A percentile compares a stretch with the other conserved stretches of the same genome.
Conservation (phyloP, 2,797 vertebrate genomes). For the Eulemur rubriventer region DNA sequence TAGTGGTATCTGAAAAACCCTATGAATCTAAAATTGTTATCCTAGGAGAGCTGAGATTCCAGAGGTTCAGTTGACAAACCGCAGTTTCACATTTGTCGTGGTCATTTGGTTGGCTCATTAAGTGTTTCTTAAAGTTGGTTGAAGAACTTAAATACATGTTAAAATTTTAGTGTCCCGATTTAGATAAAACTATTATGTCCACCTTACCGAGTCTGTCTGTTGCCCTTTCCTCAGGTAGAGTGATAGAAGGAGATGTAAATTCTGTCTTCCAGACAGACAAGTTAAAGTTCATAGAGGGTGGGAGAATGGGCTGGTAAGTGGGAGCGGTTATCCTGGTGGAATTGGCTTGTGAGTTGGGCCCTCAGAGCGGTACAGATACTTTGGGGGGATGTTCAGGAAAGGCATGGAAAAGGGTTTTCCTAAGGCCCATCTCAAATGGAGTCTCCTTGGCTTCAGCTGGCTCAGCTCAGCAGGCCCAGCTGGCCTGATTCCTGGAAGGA, state of each 20-base stretch:
- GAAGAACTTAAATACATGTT: conserved; percentile 13
- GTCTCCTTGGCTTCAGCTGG: background rate
- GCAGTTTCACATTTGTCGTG: background rate
- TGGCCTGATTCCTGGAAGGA: background rate
- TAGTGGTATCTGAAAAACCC: background rate
- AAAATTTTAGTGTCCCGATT: background rate
- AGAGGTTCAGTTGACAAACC: background rate
- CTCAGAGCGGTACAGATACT: background rate
- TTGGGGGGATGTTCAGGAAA: background rate
- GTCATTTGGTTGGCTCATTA: background rate
- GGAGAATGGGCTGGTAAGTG: no score
- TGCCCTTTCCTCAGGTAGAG: background rate
- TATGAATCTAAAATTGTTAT: background rate
- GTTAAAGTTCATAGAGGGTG: background rate
- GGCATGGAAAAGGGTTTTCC: background rate
- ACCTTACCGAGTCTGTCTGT: background rate
- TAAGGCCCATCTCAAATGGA: background rate
- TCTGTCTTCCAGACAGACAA: background rate
- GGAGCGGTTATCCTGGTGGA: background rate
- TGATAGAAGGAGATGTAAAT: background rate
- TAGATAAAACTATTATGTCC: background rate
- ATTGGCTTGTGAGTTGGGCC: background rate
- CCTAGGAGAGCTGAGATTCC: background rate
- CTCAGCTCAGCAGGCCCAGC: background rate
- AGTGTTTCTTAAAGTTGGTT: background rate